Evolutionary conservation across 1,140 invertebrate species (phyloP).

Genomic region (Pissodes strobi): DNA sequence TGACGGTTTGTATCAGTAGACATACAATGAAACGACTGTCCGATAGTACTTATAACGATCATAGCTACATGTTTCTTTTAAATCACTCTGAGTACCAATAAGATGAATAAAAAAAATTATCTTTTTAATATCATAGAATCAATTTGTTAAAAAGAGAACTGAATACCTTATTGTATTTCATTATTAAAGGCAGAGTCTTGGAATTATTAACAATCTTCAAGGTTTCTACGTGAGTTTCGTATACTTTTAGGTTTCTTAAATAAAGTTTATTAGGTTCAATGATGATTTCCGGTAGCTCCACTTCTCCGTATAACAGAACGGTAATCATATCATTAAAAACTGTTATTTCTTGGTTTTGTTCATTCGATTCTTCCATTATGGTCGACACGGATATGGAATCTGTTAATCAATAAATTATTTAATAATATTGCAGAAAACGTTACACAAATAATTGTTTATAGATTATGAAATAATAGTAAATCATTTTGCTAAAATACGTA

Average conservation of each 20-base stretch:
- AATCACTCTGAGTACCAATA: too few species aligned
- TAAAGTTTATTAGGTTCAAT: slow-evolving; percentile 33
- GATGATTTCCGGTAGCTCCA: slow-evolving; percentile 35
- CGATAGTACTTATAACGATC: too few species aligned
- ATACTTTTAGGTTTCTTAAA: slow-evolving; percentile 30
- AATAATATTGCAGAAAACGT: too few species aligned
- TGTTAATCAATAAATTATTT: slow-evolving; percentile 1
- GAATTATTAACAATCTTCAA: slow-evolving; percentile 41
- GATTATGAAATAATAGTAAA: too few species aligned
- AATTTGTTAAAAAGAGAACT: too few species aligned
- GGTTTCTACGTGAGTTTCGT: slow-evolving; percentile 19
- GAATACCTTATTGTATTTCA: slow-evolving; percentile 40
- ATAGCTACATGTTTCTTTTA: too few species aligned
- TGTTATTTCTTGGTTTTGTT: background rate
- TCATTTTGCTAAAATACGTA: too few species aligned
- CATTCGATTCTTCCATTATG: background rate
- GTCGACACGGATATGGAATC: slow-evolving; percentile 3
- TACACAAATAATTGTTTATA: too few species aligned
- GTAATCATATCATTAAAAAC: slow-evolving; percentile 4
- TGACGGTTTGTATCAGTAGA: too few species aligned
- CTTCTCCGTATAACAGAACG: slow-evolving; percentile 40
- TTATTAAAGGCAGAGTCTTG: slow-evolving; percentile 30
- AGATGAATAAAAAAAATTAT: too few species aligned
- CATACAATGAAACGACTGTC: too few species aligned
- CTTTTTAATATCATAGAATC: too few species aligned